A percentile compares a stretch with the other conserved stretches of the same genome.
phyloP scores from a whole-genome alignment of 1,140 invertebrate species.

The Atta colombica region DNA sequence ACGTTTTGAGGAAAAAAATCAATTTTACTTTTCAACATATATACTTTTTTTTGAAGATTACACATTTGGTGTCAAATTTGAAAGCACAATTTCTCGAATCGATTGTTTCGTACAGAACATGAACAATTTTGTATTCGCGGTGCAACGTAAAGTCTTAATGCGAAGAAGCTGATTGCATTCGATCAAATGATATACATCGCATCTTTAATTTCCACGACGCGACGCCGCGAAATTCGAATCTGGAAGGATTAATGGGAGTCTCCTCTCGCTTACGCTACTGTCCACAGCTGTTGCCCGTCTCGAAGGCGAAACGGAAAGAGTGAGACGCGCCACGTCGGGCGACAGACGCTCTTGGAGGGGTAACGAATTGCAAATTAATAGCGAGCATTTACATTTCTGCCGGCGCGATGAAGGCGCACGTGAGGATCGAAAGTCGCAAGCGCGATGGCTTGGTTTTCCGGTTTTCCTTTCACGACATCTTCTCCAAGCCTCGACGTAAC shows the following conservation, averaged over 20 bases:
- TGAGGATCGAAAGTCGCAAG: conserved; percentile 58
- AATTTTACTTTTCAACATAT: too few relatives aligned
- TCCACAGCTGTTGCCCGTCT: conserved; percentile 77
- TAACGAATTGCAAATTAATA: conserved; percentile 84
- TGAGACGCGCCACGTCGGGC: conserved; percentile 7
- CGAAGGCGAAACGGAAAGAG: conserved; percentile 66
- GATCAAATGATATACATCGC: conserved; percentile 14
- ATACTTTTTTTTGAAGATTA: too few relatives aligned
- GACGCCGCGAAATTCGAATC: conserved; percentile 29
- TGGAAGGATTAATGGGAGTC: conserved; percentile 52
- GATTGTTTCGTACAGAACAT: neutral
- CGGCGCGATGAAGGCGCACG: conserved; percentile 42
- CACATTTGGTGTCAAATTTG: too few relatives aligned
- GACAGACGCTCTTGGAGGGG: conserved; percentile 51
- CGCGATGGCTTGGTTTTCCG: conserved; percentile 41
- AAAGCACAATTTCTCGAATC: neutral
- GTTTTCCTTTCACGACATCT: conserved; percentile 26
- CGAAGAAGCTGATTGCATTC: neutral
- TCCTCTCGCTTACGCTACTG: conserved; percentile 56
- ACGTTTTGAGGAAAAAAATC: too few relatives aligned
- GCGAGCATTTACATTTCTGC: conserved; percentile 80
- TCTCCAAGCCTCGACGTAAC: neutral
- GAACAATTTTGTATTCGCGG: neutral
- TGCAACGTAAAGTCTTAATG: neutral
- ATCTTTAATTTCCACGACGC: conserved; percentile 42